Conservation (phyloP, 2,113 vertebrate species). For the Hippocampus barbouri region DNA sequence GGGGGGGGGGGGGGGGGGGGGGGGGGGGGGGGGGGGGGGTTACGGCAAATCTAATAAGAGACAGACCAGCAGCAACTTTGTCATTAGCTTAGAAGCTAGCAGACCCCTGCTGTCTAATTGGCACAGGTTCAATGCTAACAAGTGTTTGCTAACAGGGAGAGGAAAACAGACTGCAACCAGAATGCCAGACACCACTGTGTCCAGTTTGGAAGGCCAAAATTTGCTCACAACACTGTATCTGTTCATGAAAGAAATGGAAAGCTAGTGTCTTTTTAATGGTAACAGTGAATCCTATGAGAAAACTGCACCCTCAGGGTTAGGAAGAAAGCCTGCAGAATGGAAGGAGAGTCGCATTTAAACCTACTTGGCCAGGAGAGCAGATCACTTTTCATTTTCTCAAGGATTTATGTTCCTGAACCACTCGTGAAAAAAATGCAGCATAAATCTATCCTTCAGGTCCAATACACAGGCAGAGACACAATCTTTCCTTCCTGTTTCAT, state of each 20-base stretch:
- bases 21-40: slow-evolving; percentile 2
- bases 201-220: slow-evolving; percentile 21
- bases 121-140: slow-evolving; percentile 61
- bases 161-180: slow-evolving; percentile 40
- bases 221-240: slow-evolving; percentile 51
- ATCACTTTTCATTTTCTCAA: slow-evolving; percentile 42
- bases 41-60: slow-evolving; percentile 59
- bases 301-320: slow-evolving; percentile 49
- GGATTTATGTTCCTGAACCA: slow-evolving; percentile 22
- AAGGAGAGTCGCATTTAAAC: slow-evolving; percentile 35
- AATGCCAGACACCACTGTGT: slow-evolving; percentile 31
- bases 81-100: slow-evolving; percentile 65
- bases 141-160: slow-evolving; percentile 49
- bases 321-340: slow-evolving; percentile 29
- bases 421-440: slow-evolving; percentile 24
- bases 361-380: slow-evolving; percentile 26
- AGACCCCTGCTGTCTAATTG: slow-evolving; percentile 72
- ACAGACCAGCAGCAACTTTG: slow-evolving; percentile 57
- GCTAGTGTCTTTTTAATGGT: slow-evolving; percentile 64
- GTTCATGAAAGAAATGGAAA: slow-evolving; percentile 56
- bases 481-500: slow-evolving; percentile 18
- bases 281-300: slow-evolving; percentile 55
- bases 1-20: too few species aligned
- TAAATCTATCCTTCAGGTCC: slow-evolving; percentile 29
- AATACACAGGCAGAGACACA: slow-evolving; percentile 35